Evolutionary conservation across 2,888 invertebrate species (phyloP).

Genomic region (Aleiodes testaceus): DNA sequence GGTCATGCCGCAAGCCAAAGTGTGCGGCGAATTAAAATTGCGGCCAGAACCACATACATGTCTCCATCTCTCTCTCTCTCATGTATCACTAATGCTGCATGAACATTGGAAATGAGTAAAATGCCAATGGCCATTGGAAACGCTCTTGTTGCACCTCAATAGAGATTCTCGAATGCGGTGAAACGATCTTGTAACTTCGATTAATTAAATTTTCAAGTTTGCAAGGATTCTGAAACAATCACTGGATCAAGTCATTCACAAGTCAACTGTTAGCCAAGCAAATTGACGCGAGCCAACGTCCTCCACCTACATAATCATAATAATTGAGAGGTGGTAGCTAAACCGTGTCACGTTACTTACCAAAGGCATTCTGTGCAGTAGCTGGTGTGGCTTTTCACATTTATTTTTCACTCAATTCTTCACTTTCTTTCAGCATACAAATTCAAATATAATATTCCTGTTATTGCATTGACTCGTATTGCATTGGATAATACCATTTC

Average conservation of each 20-base stretch:
- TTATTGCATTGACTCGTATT: background rate
- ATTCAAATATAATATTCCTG: background rate
- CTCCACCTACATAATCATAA: constrained; percentile 32
- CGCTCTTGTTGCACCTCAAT: too few species aligned
- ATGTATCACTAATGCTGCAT: background rate
- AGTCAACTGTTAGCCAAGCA: constrained; percentile 1
- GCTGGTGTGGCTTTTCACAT: constrained; percentile 3
- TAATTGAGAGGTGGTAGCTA: constrained; percentile 9
- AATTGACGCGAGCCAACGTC: constrained; percentile 9
- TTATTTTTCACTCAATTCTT: background rate
- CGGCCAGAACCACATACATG: constrained; percentile 2
- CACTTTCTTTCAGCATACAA: background rate
- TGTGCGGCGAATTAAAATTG: constrained; percentile 22
- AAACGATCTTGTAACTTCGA: too few species aligned
- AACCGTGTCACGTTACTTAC: constrained; percentile 21
- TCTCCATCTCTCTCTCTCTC: background rate
- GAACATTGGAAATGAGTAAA: background rate
- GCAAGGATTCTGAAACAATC: background rate
- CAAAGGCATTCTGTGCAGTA: constrained; percentile 4
- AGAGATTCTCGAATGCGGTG: too few species aligned
- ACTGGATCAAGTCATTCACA: background rate
- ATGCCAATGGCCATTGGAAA: too few species aligned
- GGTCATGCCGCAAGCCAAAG: constrained; percentile 28
- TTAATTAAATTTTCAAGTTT: too few species aligned
- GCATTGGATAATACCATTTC: background rate